Evolutionary conservation across 2,797 vertebrate genomes (phyloP).

Genomic region (Paramormyrops hopkinsi): DNA sequence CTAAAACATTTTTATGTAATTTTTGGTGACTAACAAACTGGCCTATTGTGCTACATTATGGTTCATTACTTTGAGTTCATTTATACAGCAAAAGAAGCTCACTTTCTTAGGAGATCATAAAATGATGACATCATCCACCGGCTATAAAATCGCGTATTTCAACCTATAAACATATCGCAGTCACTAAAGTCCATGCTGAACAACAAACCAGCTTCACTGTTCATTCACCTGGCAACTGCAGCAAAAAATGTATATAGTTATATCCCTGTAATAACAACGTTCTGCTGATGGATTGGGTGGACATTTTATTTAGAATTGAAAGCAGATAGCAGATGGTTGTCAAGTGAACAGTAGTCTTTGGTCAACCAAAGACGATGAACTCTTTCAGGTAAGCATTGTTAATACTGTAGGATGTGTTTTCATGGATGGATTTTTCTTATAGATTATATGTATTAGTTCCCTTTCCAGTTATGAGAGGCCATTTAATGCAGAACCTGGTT

Average conservation of each 20-base stretch:
- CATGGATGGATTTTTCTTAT: neutral
- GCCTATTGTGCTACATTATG: neutral
- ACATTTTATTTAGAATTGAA: neutral
- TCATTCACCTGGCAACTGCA: neutral
- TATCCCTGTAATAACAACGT: neutral
- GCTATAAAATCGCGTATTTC: constrained; percentile 11
- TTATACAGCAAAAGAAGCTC: constrained; percentile 37
- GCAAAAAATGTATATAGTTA: neutral
- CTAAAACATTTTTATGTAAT: neutral
- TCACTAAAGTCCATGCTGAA: constrained; percentile 40
- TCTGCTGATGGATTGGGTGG: neutral
- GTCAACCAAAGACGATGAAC: neutral
- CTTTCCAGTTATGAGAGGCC: neutral
- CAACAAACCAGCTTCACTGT: constrained; percentile 33
- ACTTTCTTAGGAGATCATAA: constrained; percentile 50
- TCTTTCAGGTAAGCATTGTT: neutral
- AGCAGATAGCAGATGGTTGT: neutral
- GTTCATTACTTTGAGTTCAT: neutral
- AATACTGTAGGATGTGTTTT: neutral
- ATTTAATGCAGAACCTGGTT: neutral
- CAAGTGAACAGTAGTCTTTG: neutral
- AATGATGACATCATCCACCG: constrained; percentile 24
- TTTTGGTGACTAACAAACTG: neutral
- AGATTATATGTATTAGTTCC: neutral
- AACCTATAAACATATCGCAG: constrained; percentile 12